phyloP scores from a whole-genome alignment of 2,888 invertebrate species.

The Entomobrya multifasciata region DNA sequence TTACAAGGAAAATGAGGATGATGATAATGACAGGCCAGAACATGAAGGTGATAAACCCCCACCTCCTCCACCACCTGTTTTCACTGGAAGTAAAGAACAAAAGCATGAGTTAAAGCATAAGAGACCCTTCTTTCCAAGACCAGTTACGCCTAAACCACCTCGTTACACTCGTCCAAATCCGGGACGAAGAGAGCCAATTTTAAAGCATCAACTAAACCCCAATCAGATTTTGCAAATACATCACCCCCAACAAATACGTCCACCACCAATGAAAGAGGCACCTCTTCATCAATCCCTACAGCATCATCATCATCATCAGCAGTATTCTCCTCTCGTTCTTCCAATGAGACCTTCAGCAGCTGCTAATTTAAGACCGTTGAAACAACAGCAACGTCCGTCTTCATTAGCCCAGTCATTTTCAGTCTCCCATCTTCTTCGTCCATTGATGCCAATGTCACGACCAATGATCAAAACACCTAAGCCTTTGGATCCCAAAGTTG shows the following conservation, averaged over 20 bases:
- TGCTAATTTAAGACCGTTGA: slow-evolving; percentile 16
- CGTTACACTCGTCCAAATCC: slow-evolving; percentile 24
- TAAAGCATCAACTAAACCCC: slow-evolving; percentile 15
- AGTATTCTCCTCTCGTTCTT: not conserved
- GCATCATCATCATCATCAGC: too few species aligned
- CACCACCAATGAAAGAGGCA: slow-evolving; percentile 18
- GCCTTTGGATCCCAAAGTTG: slow-evolving; percentile 65
- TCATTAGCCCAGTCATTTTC: slow-evolving; percentile 37
- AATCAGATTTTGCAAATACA: slow-evolving; percentile 13
- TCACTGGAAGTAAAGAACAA: slow-evolving; percentile 28
- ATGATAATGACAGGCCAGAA: slow-evolving; percentile 12
- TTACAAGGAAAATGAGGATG: slow-evolving; percentile 15
- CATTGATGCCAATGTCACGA: slow-evolving; percentile 26
- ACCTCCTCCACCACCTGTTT: slow-evolving; percentile 61
- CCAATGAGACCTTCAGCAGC: slow-evolving; percentile 52
- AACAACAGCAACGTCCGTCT: not conserved
- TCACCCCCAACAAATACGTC: not conserved
- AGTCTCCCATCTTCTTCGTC: slow-evolving; percentile 46
- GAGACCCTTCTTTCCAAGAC: slow-evolving; percentile 35
- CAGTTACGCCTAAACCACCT: slow-evolving; percentile 25
- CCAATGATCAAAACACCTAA: slow-evolving; percentile 36
- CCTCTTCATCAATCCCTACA: not conserved
- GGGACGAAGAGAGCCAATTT: slow-evolving; percentile 31
- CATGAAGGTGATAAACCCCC: slow-evolving; percentile 3
- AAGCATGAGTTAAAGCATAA: slow-evolving; percentile 12